Evolutionary conservation across 2,797 vertebrate genomes (phyloP).

Genomic region (Melopsittacus undulatus): DNA sequence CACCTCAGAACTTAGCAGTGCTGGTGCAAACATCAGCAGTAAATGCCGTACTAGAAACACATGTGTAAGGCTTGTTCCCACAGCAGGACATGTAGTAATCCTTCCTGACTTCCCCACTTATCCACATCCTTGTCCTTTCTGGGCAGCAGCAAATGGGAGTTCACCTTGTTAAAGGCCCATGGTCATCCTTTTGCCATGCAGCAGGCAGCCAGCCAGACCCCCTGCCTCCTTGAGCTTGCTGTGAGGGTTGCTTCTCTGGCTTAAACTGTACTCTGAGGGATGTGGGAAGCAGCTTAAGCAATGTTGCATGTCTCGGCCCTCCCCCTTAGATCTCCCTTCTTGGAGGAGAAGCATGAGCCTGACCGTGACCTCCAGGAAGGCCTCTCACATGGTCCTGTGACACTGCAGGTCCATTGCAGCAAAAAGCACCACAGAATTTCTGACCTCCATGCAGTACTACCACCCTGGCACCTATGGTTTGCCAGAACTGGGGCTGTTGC

Average conservation of each 20-base stretch:
- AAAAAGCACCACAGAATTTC: not conserved
- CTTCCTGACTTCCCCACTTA: not conserved
- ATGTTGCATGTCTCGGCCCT: not conserved
- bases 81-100: not conserved
- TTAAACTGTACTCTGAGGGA: not conserved
- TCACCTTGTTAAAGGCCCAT: not conserved
- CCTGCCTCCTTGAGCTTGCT: not conserved
- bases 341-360: accelerated
- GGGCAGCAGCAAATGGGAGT: not conserved
- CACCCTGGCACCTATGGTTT: not conserved
- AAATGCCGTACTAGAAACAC: not conserved
- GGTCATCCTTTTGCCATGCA: not conserved
- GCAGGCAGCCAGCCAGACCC: not conserved
- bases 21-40: not conserved
- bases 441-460: not conserved
- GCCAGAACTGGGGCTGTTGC: not conserved
- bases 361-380: not conserved
- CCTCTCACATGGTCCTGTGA: not conserved
- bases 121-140: not conserved
- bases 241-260: not conserved
- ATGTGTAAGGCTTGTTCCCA: accelerated
- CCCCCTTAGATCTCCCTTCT: not conserved
- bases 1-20: not conserved
- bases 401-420: not conserved
- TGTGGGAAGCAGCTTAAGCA: not conserved